Evolutionary conservation across 35 echinoderm and acorn worm species (phyloP).

Genomic region (Ophiothrix spiculata): DNA sequence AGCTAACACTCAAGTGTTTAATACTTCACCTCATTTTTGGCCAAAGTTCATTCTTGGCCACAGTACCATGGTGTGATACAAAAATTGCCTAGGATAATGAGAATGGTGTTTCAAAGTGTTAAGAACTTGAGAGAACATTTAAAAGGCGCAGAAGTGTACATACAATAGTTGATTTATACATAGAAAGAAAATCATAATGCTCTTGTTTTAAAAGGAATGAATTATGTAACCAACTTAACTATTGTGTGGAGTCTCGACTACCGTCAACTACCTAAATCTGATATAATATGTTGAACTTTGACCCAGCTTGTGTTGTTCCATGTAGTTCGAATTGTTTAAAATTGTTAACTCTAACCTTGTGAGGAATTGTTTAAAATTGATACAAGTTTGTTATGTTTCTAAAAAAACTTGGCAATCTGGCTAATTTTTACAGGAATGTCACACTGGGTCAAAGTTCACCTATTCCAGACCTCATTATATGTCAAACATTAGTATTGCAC

Average conservation of each 20-base stretch:
- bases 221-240: too few species aligned
- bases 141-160: conserved; percentile 1
- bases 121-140: neutral
- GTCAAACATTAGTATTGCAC: neutral
- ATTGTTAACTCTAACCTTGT: too few species aligned
- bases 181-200: neutral
- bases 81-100: too few species aligned
- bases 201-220: neutral
- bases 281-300: too few species aligned
- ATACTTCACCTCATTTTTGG: neutral
- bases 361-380: too few species aligned
- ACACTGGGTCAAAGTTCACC: neutral
- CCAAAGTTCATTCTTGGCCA: too few species aligned
- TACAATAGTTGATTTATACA: neutral
- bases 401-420: neutral
- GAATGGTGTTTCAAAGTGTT: too few species aligned
- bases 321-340: too few species aligned
- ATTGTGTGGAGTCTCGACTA: too few species aligned
- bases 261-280: too few species aligned
- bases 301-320: too few species aligned
- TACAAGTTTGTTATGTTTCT: neutral
- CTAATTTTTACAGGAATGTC: neutral
- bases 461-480: neutral
- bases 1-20: neutral
- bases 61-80: too few species aligned